Evolutionary conservation across 2,888 invertebrate genomes (phyloP), one percentile per base, ranked within the genome.

Genomic region (Andrena trimmerana): DNA sequence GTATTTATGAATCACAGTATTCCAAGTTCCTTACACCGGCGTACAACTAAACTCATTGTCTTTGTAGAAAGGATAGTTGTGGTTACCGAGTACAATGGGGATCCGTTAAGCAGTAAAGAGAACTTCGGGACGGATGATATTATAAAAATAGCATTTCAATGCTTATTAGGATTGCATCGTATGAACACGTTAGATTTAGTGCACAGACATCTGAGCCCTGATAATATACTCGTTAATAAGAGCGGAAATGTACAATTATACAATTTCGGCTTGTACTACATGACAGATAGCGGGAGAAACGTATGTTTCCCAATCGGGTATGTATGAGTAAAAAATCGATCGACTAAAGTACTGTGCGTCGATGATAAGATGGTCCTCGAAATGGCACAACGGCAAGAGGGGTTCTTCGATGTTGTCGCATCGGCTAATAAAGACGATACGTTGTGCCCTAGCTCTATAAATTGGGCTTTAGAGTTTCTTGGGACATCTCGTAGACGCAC

Each of bases 211-310:
- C 94, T 99, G 78, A 96, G 97, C 78, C 96, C 97, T 69, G 97
- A 97, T 89, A 98, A 98, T 94, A 97, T 99, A 88, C 94, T 98
- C 16, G 92, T 98, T 52, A 97, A 97, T 91, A 95, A 95, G 62
- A 95, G 96, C 91, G 96, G 96, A 57, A 95, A 96, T 92, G 96
- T 98, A 0, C 98, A 99, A 92, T 94, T 99, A 50, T 98, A 98
- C 90, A 98, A 98, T 94, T 99, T 97, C 95, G 99, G 99, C n/a
- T 94, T 99, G 88, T 98, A 97, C 94, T 96, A 97, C 90, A 98
- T 99, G 97, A 98, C 99, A 20, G 97, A 97, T 88, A 95, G 96
- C 92, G 99, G 98, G 16, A 96, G 96, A 91, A 96, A 98, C 93
- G 98, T 99, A 1, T 96, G 97, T 16, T 99, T 99, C 95, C 99